Conservation (phyloP, 1,140 invertebrate genomes). For the Rhopalosiphum maidis region DNA sequence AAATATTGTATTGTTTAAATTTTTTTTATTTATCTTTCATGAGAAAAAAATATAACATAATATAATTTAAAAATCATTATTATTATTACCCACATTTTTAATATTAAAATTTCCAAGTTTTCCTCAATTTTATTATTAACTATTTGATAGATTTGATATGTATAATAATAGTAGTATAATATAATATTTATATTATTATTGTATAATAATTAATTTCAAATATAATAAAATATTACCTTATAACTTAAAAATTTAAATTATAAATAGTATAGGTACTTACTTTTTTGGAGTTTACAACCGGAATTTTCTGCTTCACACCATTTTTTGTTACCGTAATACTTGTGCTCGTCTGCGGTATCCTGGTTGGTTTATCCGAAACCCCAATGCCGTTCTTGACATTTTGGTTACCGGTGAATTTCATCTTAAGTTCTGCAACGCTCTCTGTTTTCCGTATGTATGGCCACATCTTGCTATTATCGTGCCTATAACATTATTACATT, state of each 20-base stretch:
- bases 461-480: slow-evolving; percentile 30
- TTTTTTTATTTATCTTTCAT: neutral
- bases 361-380: slow-evolving; percentile 34
- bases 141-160: no score
- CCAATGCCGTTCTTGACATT: slow-evolving; percentile 57
- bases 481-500: neutral
- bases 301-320: neutral
- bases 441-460: slow-evolving; percentile 47
- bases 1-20: neutral
- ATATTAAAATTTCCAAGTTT: neutral
- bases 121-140: neutral
- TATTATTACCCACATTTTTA: neutral
- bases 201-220: neutral
- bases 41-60: neutral
- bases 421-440: slow-evolving; percentile 43
- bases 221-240: neutral
- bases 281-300: neutral
- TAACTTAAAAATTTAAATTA: neutral
- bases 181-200: neutral
- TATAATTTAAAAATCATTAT: neutral
- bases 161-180: neutral
- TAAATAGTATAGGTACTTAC: neutral
- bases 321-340: neutral
- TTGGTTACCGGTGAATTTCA: slow-evolving; percentile 53
- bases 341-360: slow-evolving; percentile 40